phyloP scores from a whole-genome alignment of 2,113 vertebrate genomes.

The Nycticryphes semicollaris region DNA sequence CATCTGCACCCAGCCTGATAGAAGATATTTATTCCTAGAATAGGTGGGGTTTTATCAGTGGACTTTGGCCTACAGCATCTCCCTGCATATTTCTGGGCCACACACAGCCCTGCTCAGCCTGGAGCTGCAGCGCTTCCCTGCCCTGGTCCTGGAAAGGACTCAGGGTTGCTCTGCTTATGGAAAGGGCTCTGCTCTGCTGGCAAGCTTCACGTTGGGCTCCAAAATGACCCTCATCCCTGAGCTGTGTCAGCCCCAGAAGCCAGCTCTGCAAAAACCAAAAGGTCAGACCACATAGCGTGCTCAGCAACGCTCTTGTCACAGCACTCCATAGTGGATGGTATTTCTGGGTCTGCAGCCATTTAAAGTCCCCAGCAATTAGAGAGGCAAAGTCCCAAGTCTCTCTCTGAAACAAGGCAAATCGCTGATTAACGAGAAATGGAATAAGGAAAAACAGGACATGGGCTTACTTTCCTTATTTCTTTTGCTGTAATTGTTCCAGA shows the following conservation, averaged over 20 bases:
- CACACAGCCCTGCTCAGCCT: background rate
- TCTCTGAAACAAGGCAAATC: background rate
- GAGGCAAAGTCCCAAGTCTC: background rate
- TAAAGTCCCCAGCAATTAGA: background rate
- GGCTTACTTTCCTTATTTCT: background rate
- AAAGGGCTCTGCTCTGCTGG: background rate
- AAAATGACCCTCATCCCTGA: background rate
- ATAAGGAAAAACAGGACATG: slow-evolving; percentile 29
- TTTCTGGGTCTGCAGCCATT: background rate
- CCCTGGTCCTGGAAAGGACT: background rate
- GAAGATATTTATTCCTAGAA: background rate
- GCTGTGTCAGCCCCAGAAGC: background rate
- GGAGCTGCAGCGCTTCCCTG: background rate
- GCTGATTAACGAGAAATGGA: background rate
- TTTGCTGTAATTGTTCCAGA: slow-evolving; percentile 19
- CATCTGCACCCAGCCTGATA: background rate
- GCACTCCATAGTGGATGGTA: background rate
- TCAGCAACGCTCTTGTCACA: background rate
- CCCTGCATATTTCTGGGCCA: background rate
- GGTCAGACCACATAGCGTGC: background rate
- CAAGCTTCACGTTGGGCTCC: background rate
- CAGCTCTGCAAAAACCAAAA: background rate
- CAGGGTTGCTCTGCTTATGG: background rate
- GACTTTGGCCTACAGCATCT: background rate
- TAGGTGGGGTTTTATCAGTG: rapidly evolving